Percentiles rank a stretch among this genome's conserved stretches.
These are phyloP conservation scores for Halcyon leucocephala DNA, from an alignment of 2,797 vertebrate genomes.

Conservation along the genomic window DNA sequence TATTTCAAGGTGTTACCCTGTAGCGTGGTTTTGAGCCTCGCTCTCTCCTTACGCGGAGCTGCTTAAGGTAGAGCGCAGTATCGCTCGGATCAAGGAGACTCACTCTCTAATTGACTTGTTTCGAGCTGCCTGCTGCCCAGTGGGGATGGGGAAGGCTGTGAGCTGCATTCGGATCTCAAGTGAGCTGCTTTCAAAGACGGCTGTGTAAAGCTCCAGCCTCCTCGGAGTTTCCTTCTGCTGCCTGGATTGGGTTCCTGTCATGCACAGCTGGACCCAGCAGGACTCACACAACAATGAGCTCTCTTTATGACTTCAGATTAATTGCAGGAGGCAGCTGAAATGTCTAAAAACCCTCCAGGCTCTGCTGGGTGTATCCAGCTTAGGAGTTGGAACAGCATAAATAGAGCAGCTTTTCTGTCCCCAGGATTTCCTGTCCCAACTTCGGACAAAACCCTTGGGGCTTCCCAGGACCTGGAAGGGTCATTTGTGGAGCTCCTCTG, in stretches of 20 bases:
- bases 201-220: background rate
- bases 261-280: background rate
- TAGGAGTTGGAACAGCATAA: background rate
- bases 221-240: background rate
- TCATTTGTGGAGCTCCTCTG: background rate
- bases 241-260: background rate
- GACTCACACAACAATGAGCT: background rate
- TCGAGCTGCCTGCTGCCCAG: constrained; percentile 14
- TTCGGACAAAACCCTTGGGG: background rate
- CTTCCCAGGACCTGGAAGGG: background rate
- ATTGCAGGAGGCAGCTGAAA: background rate
- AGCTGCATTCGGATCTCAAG: accelerated
- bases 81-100: background rate
- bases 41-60: background rate
- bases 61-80: background rate
- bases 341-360: background rate
- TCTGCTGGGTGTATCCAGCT: background rate
- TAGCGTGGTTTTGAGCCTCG: background rate
- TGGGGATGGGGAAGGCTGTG: background rate
- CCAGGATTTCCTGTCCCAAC: background rate
- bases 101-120: background rate
- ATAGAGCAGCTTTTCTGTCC: background rate
- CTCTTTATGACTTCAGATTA: background rate
- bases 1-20: background rate
- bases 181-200: background rate